Evolutionary conservation across 2,113 vertebrate genomes (phyloP).

Genomic region (Dipodomys merriami): DNA sequence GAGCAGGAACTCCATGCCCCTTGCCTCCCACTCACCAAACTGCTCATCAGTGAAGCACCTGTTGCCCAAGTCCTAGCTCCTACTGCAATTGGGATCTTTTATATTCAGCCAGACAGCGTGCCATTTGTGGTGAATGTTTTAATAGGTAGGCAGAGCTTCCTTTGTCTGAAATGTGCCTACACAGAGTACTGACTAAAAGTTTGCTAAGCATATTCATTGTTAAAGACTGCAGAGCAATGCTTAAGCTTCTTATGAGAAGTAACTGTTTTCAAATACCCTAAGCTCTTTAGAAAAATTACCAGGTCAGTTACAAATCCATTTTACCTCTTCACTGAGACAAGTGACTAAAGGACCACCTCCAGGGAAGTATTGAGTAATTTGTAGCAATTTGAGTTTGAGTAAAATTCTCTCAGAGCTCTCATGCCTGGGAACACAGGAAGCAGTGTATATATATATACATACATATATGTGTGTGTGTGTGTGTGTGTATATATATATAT

Average conservation of each 20-base stretch:
- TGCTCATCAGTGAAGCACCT: neutral
- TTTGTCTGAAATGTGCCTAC: constrained; percentile 5
- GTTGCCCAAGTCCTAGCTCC: neutral
- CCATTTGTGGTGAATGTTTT: neutral
- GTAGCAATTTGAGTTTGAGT: neutral
- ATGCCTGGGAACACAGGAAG: neutral
- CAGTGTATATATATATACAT: neutral
- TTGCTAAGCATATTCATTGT: constrained; percentile 20
- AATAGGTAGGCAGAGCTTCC: neutral
- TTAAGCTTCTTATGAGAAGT: constrained; percentile 33
- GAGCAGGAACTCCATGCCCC: neutral
- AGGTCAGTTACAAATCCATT: constrained; percentile 58
- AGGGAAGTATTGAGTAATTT: neutral
- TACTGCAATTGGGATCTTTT: neutral
- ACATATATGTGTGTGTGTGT: no score
- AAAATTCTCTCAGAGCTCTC: neutral
- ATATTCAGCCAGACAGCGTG: neutral
- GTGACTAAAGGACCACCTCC: neutral
- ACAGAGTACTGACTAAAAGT: neutral
- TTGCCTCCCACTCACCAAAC: rapidly evolving
- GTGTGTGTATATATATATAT: no score
- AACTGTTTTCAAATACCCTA: constrained; percentile 32
- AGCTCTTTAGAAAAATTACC: constrained; percentile 52
- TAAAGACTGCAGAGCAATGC: neutral
- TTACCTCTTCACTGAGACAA: neutral